Base-by-base conservation (phyloP, 2,888 invertebrate species). In the Platycheirus albimanus region DNA sequence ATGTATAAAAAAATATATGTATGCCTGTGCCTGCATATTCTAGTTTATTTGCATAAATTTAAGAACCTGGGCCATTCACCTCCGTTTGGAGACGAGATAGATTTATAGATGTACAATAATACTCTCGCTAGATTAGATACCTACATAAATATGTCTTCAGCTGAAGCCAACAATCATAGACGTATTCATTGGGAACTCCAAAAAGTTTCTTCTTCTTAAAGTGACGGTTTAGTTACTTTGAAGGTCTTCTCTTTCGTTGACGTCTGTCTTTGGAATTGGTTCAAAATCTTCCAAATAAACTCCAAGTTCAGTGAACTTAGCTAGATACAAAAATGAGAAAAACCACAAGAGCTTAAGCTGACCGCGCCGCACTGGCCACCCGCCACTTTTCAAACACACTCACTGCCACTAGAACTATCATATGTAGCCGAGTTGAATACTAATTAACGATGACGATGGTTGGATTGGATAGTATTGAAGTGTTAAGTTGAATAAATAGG, bases 391-490 rank as follows among this genome's bases (percentile, higher is more conserved):
- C 71, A 41, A 80, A 76, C 64, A 58, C 64, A 58, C 66, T 76
- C 76, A 76, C 41, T 71, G 17, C 69, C 70, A 76, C 38, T 71
- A n/a, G 52, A 54, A 66, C 71, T 81, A 76, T 71, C 76, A 30
- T n/a, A n/a, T 81, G 76, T 45, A 66, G 70, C 28, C 70, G 52
- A 76, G 52, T 61, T 75, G 80, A 81, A 81, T 81, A 81, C 76
- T 71, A 81, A 81, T 81, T 81, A 81, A 71, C 54, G 52, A 66
- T 33, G 76, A 76, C 70, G 61, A 66, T 66, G 58, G 52, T 61
- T 64, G 36, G 75, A 58, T 20, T 74, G 67, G 74, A 64, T 69
- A 54, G 67, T 74, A 69, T 52, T 33, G 56, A 58, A 70, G 63
- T 70, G 76, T 75, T 76, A 49, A 71, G 66, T 76, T 61, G 19